These are phyloP conservation scores for Oryzias celebensis DNA, from an alignment of 2,113 vertebrate genomes.

Conservation along the genomic window DNA sequence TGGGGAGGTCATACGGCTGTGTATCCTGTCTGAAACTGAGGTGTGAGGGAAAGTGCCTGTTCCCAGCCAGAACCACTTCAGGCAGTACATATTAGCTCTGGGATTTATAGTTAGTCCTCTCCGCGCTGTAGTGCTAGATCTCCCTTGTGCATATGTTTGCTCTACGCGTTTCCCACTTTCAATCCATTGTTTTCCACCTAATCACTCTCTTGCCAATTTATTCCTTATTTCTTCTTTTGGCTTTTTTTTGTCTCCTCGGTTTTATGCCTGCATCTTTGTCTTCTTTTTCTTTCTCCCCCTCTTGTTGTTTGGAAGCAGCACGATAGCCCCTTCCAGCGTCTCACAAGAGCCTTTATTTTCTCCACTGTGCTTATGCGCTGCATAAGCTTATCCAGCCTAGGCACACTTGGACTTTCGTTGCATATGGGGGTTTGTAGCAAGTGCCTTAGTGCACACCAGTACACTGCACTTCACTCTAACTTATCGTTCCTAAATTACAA, in stretches of 20 bases:
- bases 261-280: constrained; percentile 23
- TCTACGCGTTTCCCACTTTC: constrained; percentile 20
- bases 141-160: constrained; percentile 33
- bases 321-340: constrained; percentile 38
- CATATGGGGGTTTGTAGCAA: constrained; percentile 17
- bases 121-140: constrained; percentile 27
- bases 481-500: constrained; percentile 1
- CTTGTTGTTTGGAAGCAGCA: constrained; percentile 34
- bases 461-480: constrained; percentile 17
- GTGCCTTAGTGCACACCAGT: constrained; percentile 9
- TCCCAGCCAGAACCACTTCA: constrained; percentile 14
- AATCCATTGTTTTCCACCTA: constrained; percentile 41
- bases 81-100: constrained; percentile 6
- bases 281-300: constrained; percentile 5
- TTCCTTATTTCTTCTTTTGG: constrained; percentile 35
- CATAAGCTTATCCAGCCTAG: constrained; percentile 44
- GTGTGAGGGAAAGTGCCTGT: constrained; percentile 14
- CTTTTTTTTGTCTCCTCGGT: constrained; percentile 14
- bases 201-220: constrained; percentile 47
- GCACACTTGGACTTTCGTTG: constrained; percentile 25
- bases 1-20: constrained; percentile 6
- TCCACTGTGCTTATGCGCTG: constrained; percentile 15
- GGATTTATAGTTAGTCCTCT: constrained; percentile 32
- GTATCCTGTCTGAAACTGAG: constrained; percentile 16
- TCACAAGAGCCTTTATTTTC: constrained; percentile 44